phyloP scores from a whole-genome alignment of 2,888 invertebrate genomes.

The Pachycephus smyrnensis region DNA sequence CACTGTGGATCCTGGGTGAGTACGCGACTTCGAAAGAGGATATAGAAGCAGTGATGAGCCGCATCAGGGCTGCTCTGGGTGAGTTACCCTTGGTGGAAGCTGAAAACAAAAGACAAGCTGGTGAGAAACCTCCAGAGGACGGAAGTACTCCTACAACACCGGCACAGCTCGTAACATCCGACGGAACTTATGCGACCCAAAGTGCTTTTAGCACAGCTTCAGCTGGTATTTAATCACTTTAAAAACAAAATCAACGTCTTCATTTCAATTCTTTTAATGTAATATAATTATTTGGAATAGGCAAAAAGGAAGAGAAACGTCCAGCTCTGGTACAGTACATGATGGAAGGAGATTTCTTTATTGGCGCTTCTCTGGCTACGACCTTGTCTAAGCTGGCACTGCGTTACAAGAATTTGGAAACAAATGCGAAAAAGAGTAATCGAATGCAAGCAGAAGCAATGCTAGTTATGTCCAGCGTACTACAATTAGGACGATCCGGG shows the following conservation, averaged over 20 bases:
- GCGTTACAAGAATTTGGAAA: slow-evolving; percentile 57
- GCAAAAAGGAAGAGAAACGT: slow-evolving; percentile 75
- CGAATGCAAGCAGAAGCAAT: slow-evolving; percentile 83
- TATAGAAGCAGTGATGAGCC: slow-evolving; percentile 83
- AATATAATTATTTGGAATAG: slow-evolving; percentile 29
- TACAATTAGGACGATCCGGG: slow-evolving; percentile 79
- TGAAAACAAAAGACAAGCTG: slow-evolving; percentile 79
- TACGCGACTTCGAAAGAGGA: slow-evolving; percentile 86
- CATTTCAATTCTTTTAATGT: neutral
- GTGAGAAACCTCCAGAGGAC: slow-evolving; percentile 73
- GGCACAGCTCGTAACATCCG: slow-evolving; percentile 91
- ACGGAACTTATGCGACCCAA: slow-evolving; percentile 99
- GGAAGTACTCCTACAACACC: slow-evolving; percentile 48
- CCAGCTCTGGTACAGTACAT: slow-evolving; percentile 89
- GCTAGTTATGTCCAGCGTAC: slow-evolving; percentile 87
- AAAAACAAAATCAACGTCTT: neutral
- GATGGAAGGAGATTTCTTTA: slow-evolving; percentile 95
- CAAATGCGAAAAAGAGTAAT: slow-evolving; percentile 66
- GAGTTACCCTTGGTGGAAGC: slow-evolving; percentile 70
- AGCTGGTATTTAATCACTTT: slow-evolving; percentile 48
- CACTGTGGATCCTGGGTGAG: slow-evolving; percentile 98
- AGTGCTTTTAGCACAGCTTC: slow-evolving; percentile 91
- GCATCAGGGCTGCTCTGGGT: slow-evolving; percentile 80
- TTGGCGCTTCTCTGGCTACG: slow-evolving; percentile 91
- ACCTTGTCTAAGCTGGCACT: slow-evolving; percentile 92